Percentiles rank a stretch among this genome's conserved stretches.
Evolutionary conservation across 2,888 invertebrate genomes (phyloP).

Genomic region (Melolontha melolontha): DNA sequence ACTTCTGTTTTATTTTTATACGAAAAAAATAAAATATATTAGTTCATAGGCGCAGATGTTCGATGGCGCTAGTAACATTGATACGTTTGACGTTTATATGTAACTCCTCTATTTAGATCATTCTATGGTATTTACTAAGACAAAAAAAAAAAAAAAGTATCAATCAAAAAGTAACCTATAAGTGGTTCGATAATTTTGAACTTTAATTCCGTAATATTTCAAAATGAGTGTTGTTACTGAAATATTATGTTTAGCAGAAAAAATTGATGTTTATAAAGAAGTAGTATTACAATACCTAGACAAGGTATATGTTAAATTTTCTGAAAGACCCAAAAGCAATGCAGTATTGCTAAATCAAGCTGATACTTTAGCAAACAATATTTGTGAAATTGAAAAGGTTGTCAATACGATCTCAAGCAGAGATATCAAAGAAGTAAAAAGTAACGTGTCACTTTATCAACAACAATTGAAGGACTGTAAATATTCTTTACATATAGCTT

Average conservation of each 20-base stretch:
- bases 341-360: conserved; percentile 65
- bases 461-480: conserved; percentile 70
- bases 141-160: too few relatives aligned
- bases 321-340: conserved; percentile 69
- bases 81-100: too few relatives aligned
- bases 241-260: conserved; percentile 46
- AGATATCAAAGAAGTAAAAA: conserved; percentile 72
- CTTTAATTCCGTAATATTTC: too few relatives aligned
- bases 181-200: too few relatives aligned
- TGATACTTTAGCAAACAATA: conserved; percentile 67
- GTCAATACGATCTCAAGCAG: conserved; percentile 74
- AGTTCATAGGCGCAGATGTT: too few relatives aligned
- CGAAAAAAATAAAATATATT: too few relatives aligned
- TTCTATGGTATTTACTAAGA: too few relatives aligned
- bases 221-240: conserved; percentile 49
- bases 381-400: conserved; percentile 68
- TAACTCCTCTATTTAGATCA: too few relatives aligned
- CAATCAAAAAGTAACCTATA: too few relatives aligned
- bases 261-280: conserved; percentile 69
- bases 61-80: too few relatives aligned
- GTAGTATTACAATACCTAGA: conserved; percentile 73
- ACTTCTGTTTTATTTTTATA: too few relatives aligned
- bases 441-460: conserved; percentile 71
- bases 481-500: conserved; percentile 68
- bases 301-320: conserved; percentile 72